Evolutionary conservation across 2,888 invertebrate genomes (phyloP).

Genomic region (Calephelis perditalis): DNA sequence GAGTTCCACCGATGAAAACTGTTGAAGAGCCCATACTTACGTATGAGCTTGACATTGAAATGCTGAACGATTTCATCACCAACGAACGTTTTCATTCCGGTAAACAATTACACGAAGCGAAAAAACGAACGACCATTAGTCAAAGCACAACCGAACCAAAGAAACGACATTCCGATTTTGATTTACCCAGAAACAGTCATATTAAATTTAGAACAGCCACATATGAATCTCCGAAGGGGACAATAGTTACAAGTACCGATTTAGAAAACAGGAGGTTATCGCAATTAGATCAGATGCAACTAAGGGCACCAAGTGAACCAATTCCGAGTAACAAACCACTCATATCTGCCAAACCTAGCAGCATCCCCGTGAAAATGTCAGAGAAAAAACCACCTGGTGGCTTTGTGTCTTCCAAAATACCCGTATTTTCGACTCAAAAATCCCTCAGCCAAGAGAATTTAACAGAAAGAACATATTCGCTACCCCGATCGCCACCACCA

Average conservation of each 20-base stretch:
- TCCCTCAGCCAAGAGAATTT: constrained; percentile 72
- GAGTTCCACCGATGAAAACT: constrained; percentile 42
- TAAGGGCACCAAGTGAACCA: constrained; percentile 44
- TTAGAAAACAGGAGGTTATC: constrained; percentile 76
- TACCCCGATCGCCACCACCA: constrained; percentile 63
- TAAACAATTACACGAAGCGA: constrained; percentile 55
- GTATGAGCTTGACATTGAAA: constrained; percentile 64
- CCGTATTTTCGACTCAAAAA: constrained; percentile 69
- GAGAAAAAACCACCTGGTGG: constrained; percentile 52
- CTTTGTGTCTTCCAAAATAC: constrained; percentile 71
- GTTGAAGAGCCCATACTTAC: constrained; percentile 55
- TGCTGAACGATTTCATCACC: constrained; percentile 68
- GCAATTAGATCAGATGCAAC: constrained; percentile 69
- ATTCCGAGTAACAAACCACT: constrained; percentile 50
- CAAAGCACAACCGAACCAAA: constrained; percentile 57
- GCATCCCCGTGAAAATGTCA: constrained; percentile 61
- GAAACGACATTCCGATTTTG: constrained; percentile 73
- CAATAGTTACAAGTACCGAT: constrained; percentile 74
- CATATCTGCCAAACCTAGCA: constrained; percentile 66
- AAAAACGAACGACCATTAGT: constrained; percentile 51
- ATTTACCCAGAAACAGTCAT: constrained; percentile 74
- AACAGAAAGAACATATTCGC: constrained; percentile 55
- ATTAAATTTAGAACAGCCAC: constrained; percentile 81
- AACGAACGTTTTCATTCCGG: constrained; percentile 67
- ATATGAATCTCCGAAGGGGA: constrained; percentile 77